phyloP scores from a whole-genome alignment of 2,888 invertebrate genomes.

The Idaea biselata region DNA sequence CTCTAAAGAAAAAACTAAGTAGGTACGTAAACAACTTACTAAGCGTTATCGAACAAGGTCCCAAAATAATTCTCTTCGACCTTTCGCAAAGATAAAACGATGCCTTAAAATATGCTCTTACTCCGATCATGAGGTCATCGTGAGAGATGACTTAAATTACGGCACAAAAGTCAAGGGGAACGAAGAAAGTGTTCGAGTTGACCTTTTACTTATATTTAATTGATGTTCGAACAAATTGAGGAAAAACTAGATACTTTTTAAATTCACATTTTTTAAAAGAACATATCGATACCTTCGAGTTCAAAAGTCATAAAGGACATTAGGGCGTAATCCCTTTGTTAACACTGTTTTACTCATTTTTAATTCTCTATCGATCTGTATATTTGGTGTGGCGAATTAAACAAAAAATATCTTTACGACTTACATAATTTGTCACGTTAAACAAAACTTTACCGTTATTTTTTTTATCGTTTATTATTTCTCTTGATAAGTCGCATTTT shows the following conservation, averaged over 20 bases:
- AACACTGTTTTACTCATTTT: too few species aligned
- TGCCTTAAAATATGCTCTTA: constrained; percentile 4
- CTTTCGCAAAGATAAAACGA: background rate
- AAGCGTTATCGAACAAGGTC: constrained; percentile 3
- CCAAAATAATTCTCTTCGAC: background rate
- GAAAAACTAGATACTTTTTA: constrained; percentile 23
- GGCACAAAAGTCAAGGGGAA: constrained; percentile 29
- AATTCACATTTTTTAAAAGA: background rate
- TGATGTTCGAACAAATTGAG: constrained; percentile 1
- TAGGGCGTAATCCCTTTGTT: too few species aligned
- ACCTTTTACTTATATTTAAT: constrained; percentile 53
- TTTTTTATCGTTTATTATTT: too few species aligned
- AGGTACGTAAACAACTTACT: background rate
- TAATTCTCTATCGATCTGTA: too few species aligned
- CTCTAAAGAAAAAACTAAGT: too few species aligned
- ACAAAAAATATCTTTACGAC: too few species aligned
- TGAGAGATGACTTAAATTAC: constrained; percentile 30
- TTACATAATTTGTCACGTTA: too few species aligned
- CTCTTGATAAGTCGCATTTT: too few species aligned
- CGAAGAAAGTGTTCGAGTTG: constrained; percentile 52
- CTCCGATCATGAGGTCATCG: constrained; percentile 34
- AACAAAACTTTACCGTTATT: too few species aligned
- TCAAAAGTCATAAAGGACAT: too few species aligned
- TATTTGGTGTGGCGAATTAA: too few species aligned
- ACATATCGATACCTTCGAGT: too few species aligned